These are phyloP conservation scores for Eurytoma adleriae DNA, from an alignment of 2,888 invertebrate species.

Conservation along the genomic window DNA sequence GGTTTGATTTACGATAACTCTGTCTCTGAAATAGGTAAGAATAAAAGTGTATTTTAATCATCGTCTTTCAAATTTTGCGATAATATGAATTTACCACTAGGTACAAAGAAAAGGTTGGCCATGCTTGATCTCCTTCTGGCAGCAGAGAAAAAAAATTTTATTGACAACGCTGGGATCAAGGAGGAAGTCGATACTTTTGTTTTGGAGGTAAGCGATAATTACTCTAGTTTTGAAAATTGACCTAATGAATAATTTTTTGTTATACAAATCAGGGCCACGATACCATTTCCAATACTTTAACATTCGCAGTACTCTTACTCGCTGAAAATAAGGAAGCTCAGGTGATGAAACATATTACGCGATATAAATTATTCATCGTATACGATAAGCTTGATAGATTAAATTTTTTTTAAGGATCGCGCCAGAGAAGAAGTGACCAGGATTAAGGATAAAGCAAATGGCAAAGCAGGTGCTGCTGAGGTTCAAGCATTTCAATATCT, in stretches of 20 bases:
- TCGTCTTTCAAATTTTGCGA: neutral
- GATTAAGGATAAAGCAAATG: slow-evolving; percentile 77
- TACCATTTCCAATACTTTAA: slow-evolving; percentile 79
- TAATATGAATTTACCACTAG: slow-evolving; percentile 15
- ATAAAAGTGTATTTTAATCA: neutral
- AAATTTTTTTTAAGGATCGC: slow-evolving; percentile 53
- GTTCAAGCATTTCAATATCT: slow-evolving; percentile 82
- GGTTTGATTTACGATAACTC: neutral
- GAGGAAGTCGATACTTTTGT: slow-evolving; percentile 72
- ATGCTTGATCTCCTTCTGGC: slow-evolving; percentile 70
- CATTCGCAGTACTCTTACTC: slow-evolving; percentile 77
- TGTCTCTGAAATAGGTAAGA: neutral
- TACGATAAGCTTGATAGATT: neutral
- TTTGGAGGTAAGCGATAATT: slow-evolving; percentile 60
- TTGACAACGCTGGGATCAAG: slow-evolving; percentile 67
- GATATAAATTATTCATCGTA: neutral
- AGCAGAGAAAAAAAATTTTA: slow-evolving; percentile 61
- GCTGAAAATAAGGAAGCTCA: slow-evolving; percentile 76
- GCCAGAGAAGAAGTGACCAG: slow-evolving; percentile 68
- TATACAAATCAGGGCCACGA: slow-evolving; percentile 78
- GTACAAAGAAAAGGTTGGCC: slow-evolving; percentile 62
- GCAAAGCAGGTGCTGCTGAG: slow-evolving; percentile 78
- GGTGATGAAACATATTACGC: slow-evolving; percentile 49
- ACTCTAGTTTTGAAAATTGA: neutral
- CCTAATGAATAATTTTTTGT: slow-evolving; percentile 59